Percentiles rank a stretch among this genome's conserved stretches.
phyloP scores from a whole-genome alignment of 2,888 invertebrate species.

The Lepidocyrtoides sp. region DNA sequence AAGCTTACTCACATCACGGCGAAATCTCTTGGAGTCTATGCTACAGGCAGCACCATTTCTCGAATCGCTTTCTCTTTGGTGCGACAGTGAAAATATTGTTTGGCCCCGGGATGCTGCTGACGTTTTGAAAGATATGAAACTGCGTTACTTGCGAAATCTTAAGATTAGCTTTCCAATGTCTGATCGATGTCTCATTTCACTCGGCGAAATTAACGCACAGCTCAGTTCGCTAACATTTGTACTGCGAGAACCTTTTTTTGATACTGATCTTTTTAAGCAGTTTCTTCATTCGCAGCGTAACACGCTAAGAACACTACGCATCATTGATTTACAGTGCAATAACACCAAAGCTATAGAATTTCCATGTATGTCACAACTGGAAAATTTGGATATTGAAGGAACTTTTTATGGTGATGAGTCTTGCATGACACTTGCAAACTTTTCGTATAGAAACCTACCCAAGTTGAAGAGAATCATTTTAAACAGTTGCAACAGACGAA shows the following conservation, averaged over 20 bases:
- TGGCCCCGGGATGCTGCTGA: slow-evolving; percentile 72
- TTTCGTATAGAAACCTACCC: slow-evolving; percentile 55
- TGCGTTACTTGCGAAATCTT: slow-evolving; percentile 53
- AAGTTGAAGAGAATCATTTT: slow-evolving; percentile 61
- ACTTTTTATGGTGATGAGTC: slow-evolving; percentile 72
- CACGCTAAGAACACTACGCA: slow-evolving; percentile 39
- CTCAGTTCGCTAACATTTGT: slow-evolving; percentile 66
- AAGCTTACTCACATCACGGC: slow-evolving; percentile 39
- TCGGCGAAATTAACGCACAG: slow-evolving; percentile 58
- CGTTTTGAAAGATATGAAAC: slow-evolving; percentile 41
- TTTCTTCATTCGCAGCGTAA: slow-evolving; percentile 65
- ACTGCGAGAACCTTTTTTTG: slow-evolving; percentile 63
- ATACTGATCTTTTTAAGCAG: slow-evolving; percentile 41
- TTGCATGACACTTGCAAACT: slow-evolving; percentile 46
- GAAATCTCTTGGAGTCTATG: slow-evolving; percentile 53
- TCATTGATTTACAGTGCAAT: slow-evolving; percentile 74
- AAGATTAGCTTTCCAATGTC: slow-evolving; percentile 74
- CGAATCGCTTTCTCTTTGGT: slow-evolving; percentile 66
- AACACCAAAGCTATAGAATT: slow-evolving; percentile 64
- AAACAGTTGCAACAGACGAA: slow-evolving; percentile 61
- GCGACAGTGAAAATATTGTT: slow-evolving; percentile 70
- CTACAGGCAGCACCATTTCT: slow-evolving; percentile 61
- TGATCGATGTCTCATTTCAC: slow-evolving; percentile 38
- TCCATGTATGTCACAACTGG: slow-evolving; percentile 53
- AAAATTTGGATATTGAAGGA: slow-evolving; percentile 73